These are phyloP conservation scores for Styela clava DNA, from an alignment of 23 tunicate species.

Conservation along the genomic window DNA sequence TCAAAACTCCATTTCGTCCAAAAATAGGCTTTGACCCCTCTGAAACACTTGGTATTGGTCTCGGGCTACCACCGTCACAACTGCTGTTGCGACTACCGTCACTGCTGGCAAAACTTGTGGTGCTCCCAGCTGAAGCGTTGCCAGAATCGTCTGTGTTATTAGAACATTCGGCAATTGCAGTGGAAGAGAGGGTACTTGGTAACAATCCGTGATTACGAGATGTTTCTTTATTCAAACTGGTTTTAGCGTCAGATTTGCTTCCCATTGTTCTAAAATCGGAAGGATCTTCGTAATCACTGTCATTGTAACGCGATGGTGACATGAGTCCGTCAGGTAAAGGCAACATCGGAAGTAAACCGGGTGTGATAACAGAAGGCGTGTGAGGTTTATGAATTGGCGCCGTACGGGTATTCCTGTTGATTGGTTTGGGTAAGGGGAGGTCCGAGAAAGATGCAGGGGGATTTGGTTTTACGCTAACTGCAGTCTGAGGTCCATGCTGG, in stretches of 20 bases:
- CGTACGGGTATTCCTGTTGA: background rate
- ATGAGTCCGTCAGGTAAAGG: slow-evolving; percentile 60
- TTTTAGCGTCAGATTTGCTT: slow-evolving; percentile 21
- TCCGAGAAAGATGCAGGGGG: slow-evolving; percentile 52
- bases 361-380: background rate
- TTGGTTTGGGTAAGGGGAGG: slow-evolving; percentile 68
- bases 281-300: slow-evolving; percentile 81
- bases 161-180: slow-evolving; percentile 25
- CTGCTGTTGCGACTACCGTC: slow-evolving; percentile 85
- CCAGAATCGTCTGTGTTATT: slow-evolving; percentile 87
- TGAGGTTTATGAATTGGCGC: background rate
- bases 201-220: background rate
- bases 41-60: slow-evolving; percentile 34
- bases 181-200: background rate
- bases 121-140: slow-evolving; percentile 92
- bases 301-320: slow-evolving; percentile 33
- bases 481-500: slow-evolving; percentile 18
- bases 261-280: slow-evolving; percentile 10
- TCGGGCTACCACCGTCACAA: slow-evolving; percentile 79
- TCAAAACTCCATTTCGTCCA: slow-evolving; percentile 19
- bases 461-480: slow-evolving; percentile 35
- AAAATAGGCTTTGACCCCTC: slow-evolving; percentile 39
- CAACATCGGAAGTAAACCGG: slow-evolving; percentile 72
- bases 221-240: slow-evolving; percentile 42
- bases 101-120: slow-evolving; percentile 68